Percentiles rank a stretch among this genome's conserved stretches.
Evolutionary conservation across 2,888 invertebrate species (phyloP).

Genomic region (Troides aeacus): DNA sequence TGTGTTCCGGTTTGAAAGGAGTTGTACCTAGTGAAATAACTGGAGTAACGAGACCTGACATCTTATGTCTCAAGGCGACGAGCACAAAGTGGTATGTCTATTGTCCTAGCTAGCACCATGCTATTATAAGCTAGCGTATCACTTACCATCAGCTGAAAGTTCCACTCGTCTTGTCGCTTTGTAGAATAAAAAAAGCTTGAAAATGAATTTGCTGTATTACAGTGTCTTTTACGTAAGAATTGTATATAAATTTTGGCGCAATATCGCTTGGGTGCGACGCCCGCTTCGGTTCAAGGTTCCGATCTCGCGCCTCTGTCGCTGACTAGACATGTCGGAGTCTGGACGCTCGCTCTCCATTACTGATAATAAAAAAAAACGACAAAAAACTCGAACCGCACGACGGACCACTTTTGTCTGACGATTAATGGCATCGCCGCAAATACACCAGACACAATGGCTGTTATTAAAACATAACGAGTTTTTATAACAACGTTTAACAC

Average conservation of each 20-base stretch:
- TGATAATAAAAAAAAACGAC: slow-evolving; percentile 18
- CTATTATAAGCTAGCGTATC: no score
- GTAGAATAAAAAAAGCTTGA: neutral
- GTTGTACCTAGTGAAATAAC: no score
- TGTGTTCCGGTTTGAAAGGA: no score
- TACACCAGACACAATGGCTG: slow-evolving; percentile 16
- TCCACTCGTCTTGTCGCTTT: no score
- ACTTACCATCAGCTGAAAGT: no score
- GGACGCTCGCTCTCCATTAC: slow-evolving; percentile 11
- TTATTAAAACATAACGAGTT: slow-evolving; percentile 11
- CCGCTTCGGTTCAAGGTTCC: slow-evolving; percentile 36
- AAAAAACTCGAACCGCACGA: slow-evolving; percentile 1
- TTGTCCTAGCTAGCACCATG: no score
- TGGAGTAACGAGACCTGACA: no score
- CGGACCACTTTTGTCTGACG: slow-evolving; percentile 8
- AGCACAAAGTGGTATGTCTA: no score
- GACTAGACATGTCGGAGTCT: slow-evolving; percentile 30
- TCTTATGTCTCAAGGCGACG: no score
- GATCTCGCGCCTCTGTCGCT: slow-evolving; percentile 20
- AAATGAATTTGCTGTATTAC: slow-evolving; percentile 1
- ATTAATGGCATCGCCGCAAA: slow-evolving; percentile 16
- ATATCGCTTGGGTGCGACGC: slow-evolving; percentile 45
- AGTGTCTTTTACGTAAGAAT: slow-evolving; percentile 26
- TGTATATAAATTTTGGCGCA: slow-evolving; percentile 34
- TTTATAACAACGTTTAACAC: neutral